Base-by-base conservation (phyloP, 2,113 vertebrate species). In the Oceanodroma tethys region DNA sequence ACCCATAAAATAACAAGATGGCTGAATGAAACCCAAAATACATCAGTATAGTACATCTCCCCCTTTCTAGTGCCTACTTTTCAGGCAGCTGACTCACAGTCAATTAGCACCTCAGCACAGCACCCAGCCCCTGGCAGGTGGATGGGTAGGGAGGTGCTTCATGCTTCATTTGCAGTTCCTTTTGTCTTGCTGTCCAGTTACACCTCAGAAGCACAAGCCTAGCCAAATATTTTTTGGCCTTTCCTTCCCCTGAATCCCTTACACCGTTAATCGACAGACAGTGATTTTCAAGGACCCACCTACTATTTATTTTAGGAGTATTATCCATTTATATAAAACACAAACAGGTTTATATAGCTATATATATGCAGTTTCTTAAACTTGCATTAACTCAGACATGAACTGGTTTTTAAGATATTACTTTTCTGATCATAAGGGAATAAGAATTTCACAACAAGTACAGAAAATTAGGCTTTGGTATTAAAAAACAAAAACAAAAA, bases 61-160 rank as follows among this genome's bases (percentile, higher is more conserved):
- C 50, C 14, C 30, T 59, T 60, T 45, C 78, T 68, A 47, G 19
- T 76, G 56, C 66, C 43, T 47, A 23, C 10, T 10, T 7, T 8
- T 45, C 76, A 91, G 81, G 56, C n/a, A 71, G 60, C 76, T n/a
- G 91, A 50, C 65, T 93, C 63, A 14, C 84, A 94, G 66, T 59
- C 81, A 93, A 85, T 97, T 95, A 85, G 40, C 96, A 96, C 87
- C 87, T 96, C 95, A 80, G 87, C 76, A 47, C 16, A 75, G 47
- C 16, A 86, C 68, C 21, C 40, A 45, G 74, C 15, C 50, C 32
- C 53, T 3, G 13, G 45, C 17, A 25, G 63, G 17, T 4, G 38
- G 38, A 18, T 47, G 43, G 29, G 52, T 11, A 71, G 15, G 27
- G 36, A 87, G 60, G 13, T 38, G 81, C 36, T 71, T 9, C 70